Evolutionary conservation across 2,888 invertebrate species (phyloP).

Genomic region (Pyrocoelia pectoralis): DNA sequence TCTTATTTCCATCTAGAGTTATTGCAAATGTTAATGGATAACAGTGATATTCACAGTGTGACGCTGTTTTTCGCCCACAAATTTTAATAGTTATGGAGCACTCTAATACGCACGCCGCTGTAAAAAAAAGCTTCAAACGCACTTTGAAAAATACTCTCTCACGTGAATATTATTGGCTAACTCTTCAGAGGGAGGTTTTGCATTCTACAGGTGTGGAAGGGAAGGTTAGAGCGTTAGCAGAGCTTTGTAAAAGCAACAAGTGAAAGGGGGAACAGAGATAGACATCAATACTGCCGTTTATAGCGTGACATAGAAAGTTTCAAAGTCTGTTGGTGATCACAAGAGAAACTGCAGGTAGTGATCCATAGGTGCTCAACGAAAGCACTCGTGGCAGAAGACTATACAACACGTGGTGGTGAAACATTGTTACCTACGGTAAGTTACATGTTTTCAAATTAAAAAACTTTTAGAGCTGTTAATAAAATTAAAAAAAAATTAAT

Average conservation of each 20-base stretch:
- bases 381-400: slow-evolving; percentile 24
- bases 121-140: slow-evolving; percentile 17
- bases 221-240: slow-evolving; percentile 25
- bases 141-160: slow-evolving; percentile 16
- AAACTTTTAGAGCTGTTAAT: too few relatives aligned
- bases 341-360: slow-evolving; percentile 35
- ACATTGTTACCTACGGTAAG: slow-evolving; percentile 17
- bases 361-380: slow-evolving; percentile 29
- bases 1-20: background rate
- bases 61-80: slow-evolving; percentile 6
- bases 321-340: slow-evolving; percentile 32
- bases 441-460: background rate
- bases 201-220: slow-evolving; percentile 35
- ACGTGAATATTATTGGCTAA: slow-evolving; percentile 27
- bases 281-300: slow-evolving; percentile 35
- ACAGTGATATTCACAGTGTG: background rate
- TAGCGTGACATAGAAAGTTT: slow-evolving; percentile 32
- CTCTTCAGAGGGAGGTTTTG: slow-evolving; percentile 23
- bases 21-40: background rate
- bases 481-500: too few relatives aligned
- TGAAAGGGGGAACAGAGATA: slow-evolving; percentile 32
- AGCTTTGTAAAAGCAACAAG: slow-evolving; percentile 35
- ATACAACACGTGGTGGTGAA: slow-evolving; percentile 22
- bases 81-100: slow-evolving; percentile 12
- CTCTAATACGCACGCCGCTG: slow-evolving; percentile 3